A percentile compares a stretch with the other conserved stretches of the same genome.
These are phyloP conservation scores for Drosophila pseudotalamancana DNA, from an alignment of 2,888 invertebrate genomes.

Conservation along the genomic window DNA sequence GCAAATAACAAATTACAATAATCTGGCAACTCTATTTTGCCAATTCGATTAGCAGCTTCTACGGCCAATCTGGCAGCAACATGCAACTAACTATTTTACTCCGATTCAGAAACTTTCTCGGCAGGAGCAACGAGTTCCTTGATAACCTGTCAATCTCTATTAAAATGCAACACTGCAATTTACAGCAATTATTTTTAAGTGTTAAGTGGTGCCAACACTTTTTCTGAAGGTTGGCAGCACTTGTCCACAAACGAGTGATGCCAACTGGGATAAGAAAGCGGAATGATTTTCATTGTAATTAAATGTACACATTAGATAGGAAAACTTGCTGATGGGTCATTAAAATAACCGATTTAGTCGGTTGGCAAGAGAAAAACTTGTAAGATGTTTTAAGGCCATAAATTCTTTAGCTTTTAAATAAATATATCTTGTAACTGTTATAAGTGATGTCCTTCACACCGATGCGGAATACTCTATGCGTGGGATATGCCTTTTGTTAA, in stretches of 20 bases:
- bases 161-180: constrained; percentile 8
- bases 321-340: no score
- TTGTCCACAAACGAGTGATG: background rate
- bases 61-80: constrained; percentile 43
- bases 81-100: constrained; percentile 57
- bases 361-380: no score
- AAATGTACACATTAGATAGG: background rate
- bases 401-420: no score
- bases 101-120: no score
- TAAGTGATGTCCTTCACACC: no score
- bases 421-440: no score
- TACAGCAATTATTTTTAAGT: background rate
- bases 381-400: no score
- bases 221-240: background rate
- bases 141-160: constrained; percentile 59
- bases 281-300: background rate
- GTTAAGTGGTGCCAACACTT: no score
- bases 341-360: no score
- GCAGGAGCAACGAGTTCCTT: constrained; percentile 9
- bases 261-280: background rate
- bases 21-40: constrained; percentile 39
- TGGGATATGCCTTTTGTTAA: background rate
- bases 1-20: constrained; percentile 68
- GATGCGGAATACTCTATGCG: no score
- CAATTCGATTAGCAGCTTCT: constrained; percentile 23